Evolutionary conservation across 2,888 invertebrate genomes (phyloP), one percentile per base, ranked within the genome.

Genomic region (Perdita meconis): DNA sequence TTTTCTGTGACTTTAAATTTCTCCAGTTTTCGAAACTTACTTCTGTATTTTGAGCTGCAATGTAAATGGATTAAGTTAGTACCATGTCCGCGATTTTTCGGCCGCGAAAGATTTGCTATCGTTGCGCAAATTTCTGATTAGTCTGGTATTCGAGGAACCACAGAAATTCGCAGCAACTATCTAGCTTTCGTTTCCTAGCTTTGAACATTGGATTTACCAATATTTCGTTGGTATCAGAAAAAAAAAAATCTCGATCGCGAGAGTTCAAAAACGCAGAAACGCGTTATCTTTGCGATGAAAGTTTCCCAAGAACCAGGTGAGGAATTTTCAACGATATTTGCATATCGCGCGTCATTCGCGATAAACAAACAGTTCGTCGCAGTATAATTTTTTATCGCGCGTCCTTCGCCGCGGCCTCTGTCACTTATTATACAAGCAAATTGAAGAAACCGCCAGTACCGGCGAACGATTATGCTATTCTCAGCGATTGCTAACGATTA

Each of bases 381-480:
- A n/a, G 19, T 36, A 6, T 24, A 36, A 61, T 67, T 57, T 63
- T 66, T 67, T 65, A 44, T 74, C 64, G n/a, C 24, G 30, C n/a
- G 51, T n/a, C 30, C 34, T 66, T n/a, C n/a, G n/a, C n/a, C 44
- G n/a, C 34, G 36, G 2, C 30, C 30, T 4, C 40, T 10, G 12
- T 24, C 19, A 8, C 13, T 59, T 24, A 22, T 53, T 44, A 1
- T 51, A 40, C 51, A 4, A 30, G 26, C 10, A 8, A 61, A 47
- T 66, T 24, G 60, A 60, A 59, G 55, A 26, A 77, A 77, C 50
- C 42, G 50, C 19, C 34, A 8, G 10, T 44, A 24, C 30, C 19
- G 13, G 12, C 34, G 16, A 10, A 6, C 64, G 77, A 78, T 78
- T 78, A 71, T 67, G 64, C 67, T 67, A 77, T 77, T 71, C 77